A percentile compares a stretch with the other conserved stretches of the same genome.
These are phyloP conservation scores for Escarpia spicata DNA, from an alignment of 2,888 invertebrate species.

Conservation along the genomic window DNA sequence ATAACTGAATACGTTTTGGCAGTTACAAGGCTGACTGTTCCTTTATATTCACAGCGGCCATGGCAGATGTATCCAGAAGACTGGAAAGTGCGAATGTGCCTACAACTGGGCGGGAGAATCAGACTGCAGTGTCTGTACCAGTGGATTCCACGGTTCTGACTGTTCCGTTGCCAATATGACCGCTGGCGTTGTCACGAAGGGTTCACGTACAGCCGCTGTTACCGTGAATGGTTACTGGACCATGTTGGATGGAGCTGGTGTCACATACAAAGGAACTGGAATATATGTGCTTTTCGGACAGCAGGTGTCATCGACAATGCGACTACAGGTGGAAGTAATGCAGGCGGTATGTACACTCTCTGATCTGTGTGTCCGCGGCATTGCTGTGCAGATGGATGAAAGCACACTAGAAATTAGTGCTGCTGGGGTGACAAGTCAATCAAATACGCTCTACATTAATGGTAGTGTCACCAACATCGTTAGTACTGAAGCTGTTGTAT, in stretches of 20 bases:
- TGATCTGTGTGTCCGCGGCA: constrained; percentile 33
- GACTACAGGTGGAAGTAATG: constrained; percentile 33
- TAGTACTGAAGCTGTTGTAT: neutral
- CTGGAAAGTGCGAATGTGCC: constrained; percentile 40
- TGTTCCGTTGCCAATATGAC: constrained; percentile 32
- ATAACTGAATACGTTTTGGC: neutral
- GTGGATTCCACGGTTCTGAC: constrained; percentile 39
- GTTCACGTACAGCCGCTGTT: constrained; percentile 30
- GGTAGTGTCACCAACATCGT: constrained; percentile 12
- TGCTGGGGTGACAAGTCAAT: neutral
- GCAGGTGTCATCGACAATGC: neutral
- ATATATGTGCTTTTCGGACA: constrained; percentile 34
- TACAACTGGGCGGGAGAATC: constrained; percentile 35
- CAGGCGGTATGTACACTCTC: constrained; percentile 36
- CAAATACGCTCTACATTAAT: neutral
- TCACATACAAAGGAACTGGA: constrained; percentile 40
- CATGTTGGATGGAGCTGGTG: constrained; percentile 46
- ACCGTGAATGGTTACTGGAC: constrained; percentile 44
- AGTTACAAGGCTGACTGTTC: neutral
- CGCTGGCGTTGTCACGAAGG: neutral
- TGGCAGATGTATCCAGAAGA: constrained; percentile 14
- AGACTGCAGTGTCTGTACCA: constrained; percentile 37
- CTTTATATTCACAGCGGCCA: neutral
- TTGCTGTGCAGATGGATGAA: constrained; percentile 34
- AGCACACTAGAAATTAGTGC: neutral